Base-by-base conservation (phyloP, 2,888 invertebrate species). In the Rhopalosiphum nymphaeae region DNA sequence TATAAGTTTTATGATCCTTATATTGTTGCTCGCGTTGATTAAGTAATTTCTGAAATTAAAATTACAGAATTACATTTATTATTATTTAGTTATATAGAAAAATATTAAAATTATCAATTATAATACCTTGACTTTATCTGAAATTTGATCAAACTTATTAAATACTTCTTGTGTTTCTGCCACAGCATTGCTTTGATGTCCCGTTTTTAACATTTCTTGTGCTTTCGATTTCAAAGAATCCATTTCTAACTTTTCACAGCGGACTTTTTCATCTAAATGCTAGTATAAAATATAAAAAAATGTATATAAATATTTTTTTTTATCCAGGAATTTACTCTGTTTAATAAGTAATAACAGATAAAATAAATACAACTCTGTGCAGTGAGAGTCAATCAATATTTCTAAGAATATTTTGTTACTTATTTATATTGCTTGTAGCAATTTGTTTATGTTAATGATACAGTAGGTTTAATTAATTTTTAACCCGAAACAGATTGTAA, bases 221-320 rank as follows among this genome's bases (percentile, higher is more conserved):
- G 98, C 98, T 96, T 98, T 98, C n/a, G 97, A 96, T 96, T 98
- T 98, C 26, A 99, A 96, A 57, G 97, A 97, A 95, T 98, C 98
- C 0, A 98, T 98, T 95, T 99, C 99, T 94, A 98, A 97, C 95
- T 98, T 98, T 95, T 99, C 98, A 95, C 98, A 98, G 0, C 98
- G 97, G 0, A 98, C 97, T 96, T 98, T 98, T 95, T 98, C 98
- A 96, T 98, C 98, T 0, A 98, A 96, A 95, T 97, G 97, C 96
- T 96, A 95, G 49, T 95, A 92, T 78, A 95, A 92, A 92, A 36
- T 57, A 49, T 91, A n/a, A 56, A 94, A 91, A 61, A 5, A 4
- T n/a, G 9, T 36, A 7, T 21, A n/a, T n/a, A n/a, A n/a, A n/a
- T n/a, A 9, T 78, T 78, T 78, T 78, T 67, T 67, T 7, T 9